phyloP scores from a whole-genome alignment of 2,113 vertebrate genomes.

The Colinus virginianus region DNA sequence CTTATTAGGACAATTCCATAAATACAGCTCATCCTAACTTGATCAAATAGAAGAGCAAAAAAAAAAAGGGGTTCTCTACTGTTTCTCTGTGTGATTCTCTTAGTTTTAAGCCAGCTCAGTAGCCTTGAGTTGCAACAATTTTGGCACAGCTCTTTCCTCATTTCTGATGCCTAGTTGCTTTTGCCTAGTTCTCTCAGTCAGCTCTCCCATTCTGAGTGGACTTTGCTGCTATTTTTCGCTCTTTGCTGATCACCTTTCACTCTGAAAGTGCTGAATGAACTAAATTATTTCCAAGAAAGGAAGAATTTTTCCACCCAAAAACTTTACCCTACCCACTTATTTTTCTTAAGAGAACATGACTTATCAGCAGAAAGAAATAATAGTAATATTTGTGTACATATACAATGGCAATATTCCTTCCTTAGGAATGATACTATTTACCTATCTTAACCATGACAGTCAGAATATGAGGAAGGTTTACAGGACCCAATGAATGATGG shows the following conservation, averaged over 20 bases:
- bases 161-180: not conserved
- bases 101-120: constrained; percentile 43
- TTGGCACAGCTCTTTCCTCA: constrained; percentile 4
- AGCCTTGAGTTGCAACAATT: constrained; percentile 11
- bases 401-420: not conserved
- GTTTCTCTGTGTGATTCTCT: constrained; percentile 21
- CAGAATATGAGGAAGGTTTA: not conserved
- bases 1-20: not conserved
- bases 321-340: not conserved
- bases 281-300: not conserved
- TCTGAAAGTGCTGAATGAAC: not conserved
- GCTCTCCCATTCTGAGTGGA: not conserved
- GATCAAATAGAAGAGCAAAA: not conserved
- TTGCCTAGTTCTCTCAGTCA: not conserved
- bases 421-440: not conserved
- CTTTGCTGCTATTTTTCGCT: not conserved
- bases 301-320: not conserved
- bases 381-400: not conserved
- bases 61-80: not conserved
- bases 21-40: not conserved
- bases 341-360: not conserved
- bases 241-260: not conserved
- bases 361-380: not conserved
- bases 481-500: not conserved
- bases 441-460: not conserved